Conservation (phyloP, 1,140 invertebrate species). For the Archegozetes longisetosus region DNA sequence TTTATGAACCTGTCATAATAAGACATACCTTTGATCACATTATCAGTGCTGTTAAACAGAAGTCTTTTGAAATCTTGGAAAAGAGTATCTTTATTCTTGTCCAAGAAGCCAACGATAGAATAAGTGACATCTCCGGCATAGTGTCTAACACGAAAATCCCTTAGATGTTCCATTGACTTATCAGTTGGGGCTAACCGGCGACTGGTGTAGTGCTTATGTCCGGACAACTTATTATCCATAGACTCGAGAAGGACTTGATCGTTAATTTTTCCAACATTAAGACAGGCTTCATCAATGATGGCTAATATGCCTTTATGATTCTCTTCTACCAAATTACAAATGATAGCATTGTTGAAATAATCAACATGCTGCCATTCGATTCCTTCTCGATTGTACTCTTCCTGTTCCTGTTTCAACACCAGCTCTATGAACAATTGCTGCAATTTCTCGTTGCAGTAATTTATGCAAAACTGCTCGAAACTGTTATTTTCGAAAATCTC, state of each 20-base stretch:
- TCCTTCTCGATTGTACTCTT: slow-evolving; percentile 60
- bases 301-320: slow-evolving; percentile 53
- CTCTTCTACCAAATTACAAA: slow-evolving; percentile 33
- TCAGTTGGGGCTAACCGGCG: slow-evolving; percentile 4
- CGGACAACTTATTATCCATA: slow-evolving; percentile 34
- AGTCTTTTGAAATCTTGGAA: slow-evolving; percentile 47
- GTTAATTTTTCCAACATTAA: slow-evolving; percentile 66
- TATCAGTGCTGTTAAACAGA: slow-evolving; percentile 19
- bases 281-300: slow-evolving; percentile 65
- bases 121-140: slow-evolving; percentile 63
- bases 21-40: slow-evolving; percentile 20
- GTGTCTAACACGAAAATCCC: slow-evolving; percentile 40
- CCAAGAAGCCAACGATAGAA: slow-evolving; percentile 64
- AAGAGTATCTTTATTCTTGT: slow-evolving; percentile 83
- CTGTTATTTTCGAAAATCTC: slow-evolving; percentile 51
- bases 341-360: slow-evolving; percentile 32
- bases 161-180: slow-evolving; percentile 15
- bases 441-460: slow-evolving; percentile 78
- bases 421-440: slow-evolving; percentile 52
- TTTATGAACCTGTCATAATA: background rate
- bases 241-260: slow-evolving; percentile 70
- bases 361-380: slow-evolving; percentile 49
- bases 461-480: slow-evolving; percentile 62
- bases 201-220: slow-evolving; percentile 16
- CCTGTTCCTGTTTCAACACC: slow-evolving; percentile 60